phyloP scores from a whole-genome alignment of 30 jellyfish, hydroid and myxozoan species.

The Aurelia sp. region DNA sequence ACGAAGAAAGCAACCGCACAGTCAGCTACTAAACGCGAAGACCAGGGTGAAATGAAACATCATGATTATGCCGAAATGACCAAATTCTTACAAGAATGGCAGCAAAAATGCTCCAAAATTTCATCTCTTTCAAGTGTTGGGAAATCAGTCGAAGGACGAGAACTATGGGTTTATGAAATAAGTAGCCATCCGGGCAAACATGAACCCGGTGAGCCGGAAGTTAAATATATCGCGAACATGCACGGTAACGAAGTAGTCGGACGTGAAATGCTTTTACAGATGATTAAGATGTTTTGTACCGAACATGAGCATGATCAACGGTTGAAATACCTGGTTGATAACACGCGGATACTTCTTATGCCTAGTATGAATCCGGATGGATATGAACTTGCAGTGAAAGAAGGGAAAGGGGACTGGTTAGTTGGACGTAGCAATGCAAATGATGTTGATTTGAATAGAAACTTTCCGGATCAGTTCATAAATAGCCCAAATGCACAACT shows the following conservation, averaged over 20 bases:
- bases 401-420: conserved; percentile 94
- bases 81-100: conserved; percentile 66
- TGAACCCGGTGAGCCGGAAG: conserved; percentile 96
- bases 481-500: conserved; percentile 54
- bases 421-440: conserved; percentile 93
- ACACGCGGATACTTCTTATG: conserved; percentile 95
- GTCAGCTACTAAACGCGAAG: conserved; percentile 28
- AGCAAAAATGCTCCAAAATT: conserved; percentile 72
- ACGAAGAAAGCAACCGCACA: conserved; percentile 10
- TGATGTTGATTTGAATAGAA: conserved; percentile 85
- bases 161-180: conserved; percentile 88
- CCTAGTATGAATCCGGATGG: conserved; percentile 99
- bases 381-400: conserved; percentile 86
- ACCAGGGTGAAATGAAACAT: conserved; percentile 58
- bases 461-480: conserved; percentile 95
- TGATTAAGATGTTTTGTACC: conserved; percentile 63
- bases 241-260: conserved; percentile 99
- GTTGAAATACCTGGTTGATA: conserved; percentile 76
- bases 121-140: conserved; percentile 81
- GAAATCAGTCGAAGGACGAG: conserved; percentile 90
- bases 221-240: conserved; percentile 92
- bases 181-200: conserved; percentile 92
- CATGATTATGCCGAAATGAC: conserved; percentile 89
- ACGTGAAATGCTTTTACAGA: conserved; percentile 81
- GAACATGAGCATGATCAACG: conserved; percentile 70